A percentile compares a stretch with the other conserved stretches of the same genome.
Conservation (phyloP, 2,113 vertebrate species). For the Pachyramphus minor region DNA sequence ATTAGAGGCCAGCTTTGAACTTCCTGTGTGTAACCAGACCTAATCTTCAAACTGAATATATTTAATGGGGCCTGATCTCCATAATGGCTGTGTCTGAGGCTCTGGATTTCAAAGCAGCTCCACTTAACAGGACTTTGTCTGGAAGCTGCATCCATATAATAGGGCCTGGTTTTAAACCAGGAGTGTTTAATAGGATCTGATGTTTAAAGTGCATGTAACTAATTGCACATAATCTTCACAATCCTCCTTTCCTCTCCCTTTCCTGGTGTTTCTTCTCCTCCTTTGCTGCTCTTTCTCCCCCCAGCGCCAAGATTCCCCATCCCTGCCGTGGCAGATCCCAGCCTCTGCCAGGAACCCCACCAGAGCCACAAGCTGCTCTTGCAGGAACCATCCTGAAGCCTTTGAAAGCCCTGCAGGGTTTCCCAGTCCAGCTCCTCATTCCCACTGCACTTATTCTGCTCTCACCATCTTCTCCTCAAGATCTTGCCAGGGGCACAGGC, state of each 20-base stretch:
- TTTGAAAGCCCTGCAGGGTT: not conserved
- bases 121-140: slow-evolving; percentile 25
- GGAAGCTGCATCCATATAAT: not conserved
- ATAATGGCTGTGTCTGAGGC: slow-evolving; percentile 20
- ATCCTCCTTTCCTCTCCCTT: not conserved
- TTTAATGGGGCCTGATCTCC: slow-evolving; percentile 40
- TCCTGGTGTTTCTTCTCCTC: not conserved
- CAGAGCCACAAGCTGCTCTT: not conserved
- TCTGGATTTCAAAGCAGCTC: slow-evolving; percentile 47
- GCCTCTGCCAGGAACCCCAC: accelerated
- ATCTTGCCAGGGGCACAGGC: not conserved
- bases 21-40: not conserved
- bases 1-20: slow-evolving; percentile 25
- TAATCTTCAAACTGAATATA: slow-evolving; percentile 15
- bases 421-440: not conserved
- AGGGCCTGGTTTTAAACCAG: not conserved
- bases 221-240: slow-evolving; percentile 40
- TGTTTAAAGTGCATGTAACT: not conserved
- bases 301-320: not conserved
- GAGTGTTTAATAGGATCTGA: slow-evolving; percentile 42
- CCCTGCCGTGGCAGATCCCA: accelerated
- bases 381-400: not conserved
- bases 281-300: not conserved
- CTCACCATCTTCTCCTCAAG: not conserved
- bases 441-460: not conserved